Evolutionary conservation across 2,113 vertebrate genomes (phyloP).

Genomic region (Eira barbara): DNA sequence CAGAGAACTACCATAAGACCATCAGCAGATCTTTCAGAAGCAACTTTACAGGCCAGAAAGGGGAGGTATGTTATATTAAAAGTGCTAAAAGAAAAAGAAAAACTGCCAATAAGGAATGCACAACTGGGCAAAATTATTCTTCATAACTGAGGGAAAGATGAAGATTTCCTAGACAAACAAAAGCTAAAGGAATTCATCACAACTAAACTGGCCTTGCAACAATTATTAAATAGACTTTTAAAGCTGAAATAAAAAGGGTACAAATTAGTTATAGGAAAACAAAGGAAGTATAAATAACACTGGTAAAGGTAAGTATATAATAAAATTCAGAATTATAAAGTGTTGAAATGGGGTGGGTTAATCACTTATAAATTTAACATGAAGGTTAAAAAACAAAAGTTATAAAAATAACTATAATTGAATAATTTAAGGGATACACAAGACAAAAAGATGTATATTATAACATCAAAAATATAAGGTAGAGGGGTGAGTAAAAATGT

Average conservation of each 20-base stretch:
- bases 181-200: neutral
- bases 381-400: neutral
- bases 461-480: neutral
- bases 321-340: neutral
- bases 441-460: neutral
- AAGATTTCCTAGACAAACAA: neutral
- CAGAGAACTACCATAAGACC: neutral
- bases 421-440: neutral
- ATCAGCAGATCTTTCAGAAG: neutral
- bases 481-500: neutral
- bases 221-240: neutral
- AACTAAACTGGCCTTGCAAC: neutral
- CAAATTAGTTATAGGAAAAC: neutral
- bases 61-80: neutral
- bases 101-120: neutral
- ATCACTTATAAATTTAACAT: neutral
- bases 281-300: neutral
- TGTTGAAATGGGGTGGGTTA: neutral
- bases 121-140: neutral
- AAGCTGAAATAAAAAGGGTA: neutral
- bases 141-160: neutral
- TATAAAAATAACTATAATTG: neutral
- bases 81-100: neutral
- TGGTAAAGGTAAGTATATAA: neutral
- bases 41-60: neutral